A percentile compares a stretch with the other conserved stretches of the same genome.
These are phyloP conservation scores for Lasioglossum lativentre DNA, from an alignment of 2,888 invertebrate genomes.

Conservation along the genomic window DNA sequence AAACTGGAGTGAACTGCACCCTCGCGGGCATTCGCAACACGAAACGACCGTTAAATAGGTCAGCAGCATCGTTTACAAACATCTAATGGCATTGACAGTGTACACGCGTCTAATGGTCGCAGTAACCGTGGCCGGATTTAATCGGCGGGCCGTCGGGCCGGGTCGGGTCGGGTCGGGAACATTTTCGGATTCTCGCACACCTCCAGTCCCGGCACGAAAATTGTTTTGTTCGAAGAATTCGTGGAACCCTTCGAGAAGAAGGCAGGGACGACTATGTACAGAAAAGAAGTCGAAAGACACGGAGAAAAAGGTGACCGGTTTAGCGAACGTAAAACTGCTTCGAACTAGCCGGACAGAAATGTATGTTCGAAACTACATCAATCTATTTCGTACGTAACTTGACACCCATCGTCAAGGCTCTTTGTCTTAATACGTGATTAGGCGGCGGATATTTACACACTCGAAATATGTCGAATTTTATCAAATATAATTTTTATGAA, in stretches of 20 bases:
- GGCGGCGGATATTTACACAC: background rate
- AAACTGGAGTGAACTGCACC: background rate
- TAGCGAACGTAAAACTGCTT: background rate
- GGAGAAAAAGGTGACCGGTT: background rate
- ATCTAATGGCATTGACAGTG: background rate
- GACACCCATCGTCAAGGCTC: background rate
- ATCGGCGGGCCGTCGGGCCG: background rate
- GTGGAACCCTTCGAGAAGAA: constrained; percentile 9
- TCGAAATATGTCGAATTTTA: background rate
- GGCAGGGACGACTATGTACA: background rate
- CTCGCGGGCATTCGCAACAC: background rate
- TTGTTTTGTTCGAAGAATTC: background rate
- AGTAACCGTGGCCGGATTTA: background rate
- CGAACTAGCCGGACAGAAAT: constrained; percentile 2
- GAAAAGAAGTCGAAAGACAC: background rate
- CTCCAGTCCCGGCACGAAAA: background rate
- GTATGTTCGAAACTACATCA: background rate
- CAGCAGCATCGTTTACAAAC: background rate
- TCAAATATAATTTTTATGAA: background rate
- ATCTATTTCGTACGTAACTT: constrained; percentile 10
- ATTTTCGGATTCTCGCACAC: background rate
- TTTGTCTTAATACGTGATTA: background rate
- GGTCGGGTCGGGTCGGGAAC: no score
- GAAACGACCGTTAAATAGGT: background rate
- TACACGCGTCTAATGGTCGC: background rate